These are phyloP conservation scores for Stomatorhinus ivindoensis DNA, from an alignment of 2,113 vertebrate genomes.

Conservation along the genomic window DNA sequence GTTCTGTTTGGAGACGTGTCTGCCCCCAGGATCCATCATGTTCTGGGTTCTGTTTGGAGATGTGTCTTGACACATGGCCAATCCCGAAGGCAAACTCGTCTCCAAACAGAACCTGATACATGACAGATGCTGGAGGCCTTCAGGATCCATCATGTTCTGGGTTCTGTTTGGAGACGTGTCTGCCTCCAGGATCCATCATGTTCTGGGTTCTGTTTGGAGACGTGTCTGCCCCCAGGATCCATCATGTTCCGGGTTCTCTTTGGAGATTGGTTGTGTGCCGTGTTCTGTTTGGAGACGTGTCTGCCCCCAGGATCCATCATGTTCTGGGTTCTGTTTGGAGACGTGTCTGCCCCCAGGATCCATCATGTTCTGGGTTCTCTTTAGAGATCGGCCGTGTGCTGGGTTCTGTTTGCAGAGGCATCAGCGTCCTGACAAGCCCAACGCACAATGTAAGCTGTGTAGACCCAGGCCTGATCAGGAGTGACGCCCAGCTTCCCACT, in stretches of 20 bases:
- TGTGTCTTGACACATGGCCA: no score
- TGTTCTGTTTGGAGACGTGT: not conserved
- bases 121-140: not conserved
- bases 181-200: not conserved
- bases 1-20: no score
- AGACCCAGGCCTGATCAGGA: slow-evolving; percentile 44
- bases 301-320: no score
- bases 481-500: slow-evolving; percentile 51
- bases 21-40: no score
- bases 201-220: not conserved
- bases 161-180: not conserved
- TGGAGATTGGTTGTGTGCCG: no score
- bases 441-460: slow-evolving; percentile 41
- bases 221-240: not conserved
- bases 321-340: not conserved
- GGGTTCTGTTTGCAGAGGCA: not conserved
- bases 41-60: no score
- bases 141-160: not conserved
- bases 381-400: not conserved
- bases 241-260: not conserved
- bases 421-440: slow-evolving; percentile 39
- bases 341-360: not conserved
- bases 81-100: no score
- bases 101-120: no score
- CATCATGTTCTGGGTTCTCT: not conserved